Percentiles rank a stretch among this genome's conserved stretches.
These are phyloP conservation scores for Aphelenchoides avenae DNA, from an alignment of 1,140 invertebrate species.

Conservation along the genomic window DNA sequence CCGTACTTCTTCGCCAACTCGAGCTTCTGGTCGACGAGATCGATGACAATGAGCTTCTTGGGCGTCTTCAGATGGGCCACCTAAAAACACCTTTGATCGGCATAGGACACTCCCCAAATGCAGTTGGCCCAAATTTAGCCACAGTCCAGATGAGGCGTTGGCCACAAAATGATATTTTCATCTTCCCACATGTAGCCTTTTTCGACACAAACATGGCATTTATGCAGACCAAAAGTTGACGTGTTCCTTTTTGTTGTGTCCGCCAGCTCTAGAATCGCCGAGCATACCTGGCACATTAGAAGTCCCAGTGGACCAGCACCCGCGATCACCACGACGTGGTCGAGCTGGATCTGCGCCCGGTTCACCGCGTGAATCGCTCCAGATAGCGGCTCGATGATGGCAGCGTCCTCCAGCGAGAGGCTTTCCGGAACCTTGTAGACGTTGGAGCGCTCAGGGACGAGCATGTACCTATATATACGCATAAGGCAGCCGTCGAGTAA, in stretches of 20 bases:
- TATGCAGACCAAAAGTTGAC: no score
- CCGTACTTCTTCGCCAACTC: background rate
- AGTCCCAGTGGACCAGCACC: slow-evolving; percentile 1
- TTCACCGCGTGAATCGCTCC: slow-evolving; percentile 2
- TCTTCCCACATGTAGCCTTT: no score
- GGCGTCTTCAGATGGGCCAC: slow-evolving; percentile 1
- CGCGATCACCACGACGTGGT: background rate
- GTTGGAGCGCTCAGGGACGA: background rate
- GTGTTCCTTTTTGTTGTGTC: no score
- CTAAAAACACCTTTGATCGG: no score
- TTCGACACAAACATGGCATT: no score
- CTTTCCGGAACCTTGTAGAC: background rate
- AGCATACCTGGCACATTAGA: background rate
- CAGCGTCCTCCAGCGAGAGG: background rate
- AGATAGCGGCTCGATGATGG: slow-evolving; percentile 1
- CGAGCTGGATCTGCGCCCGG: background rate
- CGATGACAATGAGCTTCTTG: background rate
- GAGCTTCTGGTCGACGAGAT: background rate
- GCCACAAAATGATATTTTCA: no score
- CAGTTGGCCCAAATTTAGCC: no score
- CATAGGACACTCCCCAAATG: no score
- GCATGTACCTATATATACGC: no score
- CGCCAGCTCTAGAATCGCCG: no score
- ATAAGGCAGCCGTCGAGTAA: no score
- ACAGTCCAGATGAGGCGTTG: no score